Evolutionary conservation across 2,797 vertebrate genomes (phyloP), one percentile per base, ranked within the genome.

Genomic region (Gymnoscopelus braueri): DNA sequence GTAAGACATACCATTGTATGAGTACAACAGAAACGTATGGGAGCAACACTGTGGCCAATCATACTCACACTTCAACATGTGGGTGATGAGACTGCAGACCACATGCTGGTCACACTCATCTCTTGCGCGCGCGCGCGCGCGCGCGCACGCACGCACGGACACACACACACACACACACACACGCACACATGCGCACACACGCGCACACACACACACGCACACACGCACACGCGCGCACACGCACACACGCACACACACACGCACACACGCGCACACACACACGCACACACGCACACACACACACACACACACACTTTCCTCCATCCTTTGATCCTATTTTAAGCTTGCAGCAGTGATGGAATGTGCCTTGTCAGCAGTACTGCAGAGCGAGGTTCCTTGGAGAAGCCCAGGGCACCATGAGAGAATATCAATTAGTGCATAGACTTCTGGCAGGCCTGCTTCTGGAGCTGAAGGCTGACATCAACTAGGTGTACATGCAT

Each of bases 341-440:
- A 87, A 90, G 86, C 82, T 83, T 90, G 88, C 90, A 89, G 85
- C 83, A 84, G 75, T 85, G 88, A 87, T 66, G 81, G 75, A 89
- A 92, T 89, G 78, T 90, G 92, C 86, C 75, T 71, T 70, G 87
- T 95, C 93, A 94, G 92, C 93, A 89, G 63, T 67, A 74, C 80
- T 88, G 87, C 83, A 84, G 87, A 88, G 84, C 67, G 84, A 88
- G 80, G 53, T 83, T 91, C 88, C 87, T 88, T 64, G 73, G 85
- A 91, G 90, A 90, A 91, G 87, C 90, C 91, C 90, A 72, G 78
- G 84, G 84, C 83, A 79, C 66, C 82, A 80, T 86, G 80, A 77
- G 85, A 84, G 91, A 93, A 94, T 93, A 92, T 91, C 84, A 94
- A 94, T 90, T 85, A 91, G 83, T 85, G 81, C 63, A 68, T 68